Conservation (phyloP, 1,140 invertebrate species). For the Plectus sambesii region DNA sequence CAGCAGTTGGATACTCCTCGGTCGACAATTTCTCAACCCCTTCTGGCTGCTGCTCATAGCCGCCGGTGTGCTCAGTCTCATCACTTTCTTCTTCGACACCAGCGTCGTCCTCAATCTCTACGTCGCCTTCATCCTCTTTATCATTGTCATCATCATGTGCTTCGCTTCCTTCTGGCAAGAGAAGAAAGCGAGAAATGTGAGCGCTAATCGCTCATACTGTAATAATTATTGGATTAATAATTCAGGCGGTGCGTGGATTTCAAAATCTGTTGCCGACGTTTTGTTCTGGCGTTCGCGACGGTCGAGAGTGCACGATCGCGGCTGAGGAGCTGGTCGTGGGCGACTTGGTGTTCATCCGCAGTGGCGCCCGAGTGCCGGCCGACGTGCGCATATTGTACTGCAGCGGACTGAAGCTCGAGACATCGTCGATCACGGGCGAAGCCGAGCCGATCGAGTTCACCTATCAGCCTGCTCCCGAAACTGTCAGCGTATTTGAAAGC, state of each 20-base stretch:
- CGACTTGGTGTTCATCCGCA: conserved; percentile 32
- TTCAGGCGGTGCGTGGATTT: conserved; percentile 37
- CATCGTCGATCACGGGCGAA: conserved; percentile 27
- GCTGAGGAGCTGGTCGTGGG: conserved; percentile 36
- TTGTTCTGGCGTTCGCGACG: conserved; percentile 53
- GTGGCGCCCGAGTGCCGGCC: conserved; percentile 39
- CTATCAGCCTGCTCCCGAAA: background rate
- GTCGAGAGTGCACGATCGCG: conserved; percentile 33
- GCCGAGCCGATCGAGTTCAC: conserved; percentile 25
- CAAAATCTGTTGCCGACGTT: conserved; percentile 56
- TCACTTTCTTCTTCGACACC: conserved; percentile 43
- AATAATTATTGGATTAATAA: conserved; percentile 9
- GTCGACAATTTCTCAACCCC: conserved; percentile 41
- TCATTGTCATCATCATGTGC: conserved; percentile 39
- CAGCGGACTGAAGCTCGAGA: conserved; percentile 25
- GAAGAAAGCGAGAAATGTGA: conserved; percentile 36
- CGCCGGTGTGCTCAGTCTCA: conserved; percentile 31
- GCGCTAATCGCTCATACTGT: background rate
- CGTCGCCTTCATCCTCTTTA: conserved; percentile 39
- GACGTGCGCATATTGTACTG: conserved; percentile 39
- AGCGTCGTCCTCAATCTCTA: conserved; percentile 41
- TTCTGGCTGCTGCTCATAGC: conserved; percentile 42
- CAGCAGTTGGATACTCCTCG: conserved; percentile 30
- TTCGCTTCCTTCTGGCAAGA: conserved; percentile 44
- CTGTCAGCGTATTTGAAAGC: conserved; percentile 18